A percentile compares a stretch with the other conserved stretches of the same genome.
phyloP scores from a whole-genome alignment of 1,140 invertebrate genomes.

The Anastatus disparis region DNA sequence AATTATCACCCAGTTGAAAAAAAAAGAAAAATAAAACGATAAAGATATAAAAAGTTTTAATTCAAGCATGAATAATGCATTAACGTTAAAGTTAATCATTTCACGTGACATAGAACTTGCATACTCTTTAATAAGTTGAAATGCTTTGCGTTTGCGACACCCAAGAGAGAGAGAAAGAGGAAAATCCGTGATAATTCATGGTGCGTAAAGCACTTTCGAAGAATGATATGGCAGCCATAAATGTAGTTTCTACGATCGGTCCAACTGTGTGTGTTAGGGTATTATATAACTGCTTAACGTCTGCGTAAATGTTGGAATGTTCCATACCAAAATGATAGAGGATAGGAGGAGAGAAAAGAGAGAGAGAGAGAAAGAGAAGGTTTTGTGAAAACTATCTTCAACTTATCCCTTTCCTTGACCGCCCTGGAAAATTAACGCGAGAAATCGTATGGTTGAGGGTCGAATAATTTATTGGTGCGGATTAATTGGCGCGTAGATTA shows the following conservation, averaged over 20 bases:
- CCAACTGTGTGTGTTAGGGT: slow-evolving; percentile 47
- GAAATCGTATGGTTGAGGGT: neutral
- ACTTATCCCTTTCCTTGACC: neutral
- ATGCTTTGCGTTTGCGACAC: neutral
- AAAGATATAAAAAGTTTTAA: neutral
- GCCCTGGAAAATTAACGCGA: neutral
- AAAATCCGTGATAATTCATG: slow-evolving; percentile 39
- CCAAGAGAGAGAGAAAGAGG: too few relatives aligned
- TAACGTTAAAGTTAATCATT: neutral
- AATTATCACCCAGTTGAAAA: neutral
- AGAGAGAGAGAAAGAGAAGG: too few relatives aligned
- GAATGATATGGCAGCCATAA: slow-evolving; percentile 43
- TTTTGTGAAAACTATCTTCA: slow-evolving; percentile 15
- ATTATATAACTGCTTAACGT: slow-evolving; percentile 44
- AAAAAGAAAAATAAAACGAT: too few relatives aligned
- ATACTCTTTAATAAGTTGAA: slow-evolving; percentile 12
- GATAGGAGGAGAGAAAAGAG: too few relatives aligned
- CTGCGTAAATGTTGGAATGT: slow-evolving; percentile 42
- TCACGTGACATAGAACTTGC: neutral
- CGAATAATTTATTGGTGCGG: neutral
- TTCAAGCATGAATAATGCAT: neutral
- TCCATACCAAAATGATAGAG: neutral
- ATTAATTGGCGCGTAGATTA: neutral
- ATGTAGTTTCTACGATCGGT: slow-evolving; percentile 43
- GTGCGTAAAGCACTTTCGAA: slow-evolving; percentile 34